Base-by-base conservation (phyloP, 2,113 vertebrate genomes). In the Cephalopterus ornatus region DNA sequence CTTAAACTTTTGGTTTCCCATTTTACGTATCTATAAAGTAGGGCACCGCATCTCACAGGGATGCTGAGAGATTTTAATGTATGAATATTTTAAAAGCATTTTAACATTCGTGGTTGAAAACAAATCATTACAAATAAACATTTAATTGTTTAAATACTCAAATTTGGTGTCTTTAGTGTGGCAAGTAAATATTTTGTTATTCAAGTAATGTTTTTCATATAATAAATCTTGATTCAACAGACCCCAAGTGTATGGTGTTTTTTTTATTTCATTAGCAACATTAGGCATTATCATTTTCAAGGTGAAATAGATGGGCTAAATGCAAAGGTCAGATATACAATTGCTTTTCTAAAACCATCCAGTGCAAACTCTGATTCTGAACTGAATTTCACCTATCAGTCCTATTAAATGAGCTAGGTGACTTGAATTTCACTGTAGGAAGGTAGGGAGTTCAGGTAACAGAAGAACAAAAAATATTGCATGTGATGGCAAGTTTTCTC, bases 231-330 rank as follows among this genome's bases (percentile, higher is more conserved):
- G 24, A 80, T 17, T 28, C 27, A 89, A 74, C 4, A 72, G 28
- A 67, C 11, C 4, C 4, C 17, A 63, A 32, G 30, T 55, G 68
- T 50, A 58, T 17, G 12, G 4, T 41, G 17, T 0, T 39, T 10
- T 53, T 59, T 46, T 27, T 12, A 52, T 26, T 68, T 74, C 50
- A 58, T 92, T 50, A 88, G 26, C 17, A 79, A 63, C 3, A 35
- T 32, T n/a, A 32, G 2, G 12, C 20, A 32, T 41, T 67, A 32
- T 24, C 10, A 76, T 68, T 91, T 91, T 79, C 71, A 86, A 72
- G 39, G 19, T 72, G 26, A 82, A 92, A 74, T 53, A 14, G 58
- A 53, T 30, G 23, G 55, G 7, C 23, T 80, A 71, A 92, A 72
- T 33, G 4, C 52, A 79, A 53, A 80, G 17, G 8, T 13, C 37